These are phyloP conservation scores for Australoheros scitulus DNA, from an alignment of 2,113 vertebrate genomes.

Conservation along the genomic window DNA sequence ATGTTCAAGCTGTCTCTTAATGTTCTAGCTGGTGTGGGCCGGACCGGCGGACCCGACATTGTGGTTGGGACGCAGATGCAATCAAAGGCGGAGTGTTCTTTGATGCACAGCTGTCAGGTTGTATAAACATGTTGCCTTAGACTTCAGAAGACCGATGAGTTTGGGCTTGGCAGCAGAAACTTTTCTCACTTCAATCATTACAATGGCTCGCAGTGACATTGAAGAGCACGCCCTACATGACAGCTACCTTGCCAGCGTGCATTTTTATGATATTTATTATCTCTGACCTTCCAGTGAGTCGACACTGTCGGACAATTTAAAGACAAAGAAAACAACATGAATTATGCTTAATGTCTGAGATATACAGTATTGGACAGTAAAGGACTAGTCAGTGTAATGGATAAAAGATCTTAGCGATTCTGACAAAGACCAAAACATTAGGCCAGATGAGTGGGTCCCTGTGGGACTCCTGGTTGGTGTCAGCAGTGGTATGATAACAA, in stretches of 20 bases:
- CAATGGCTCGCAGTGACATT: conserved; percentile 15
- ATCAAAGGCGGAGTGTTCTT: conserved; percentile 31
- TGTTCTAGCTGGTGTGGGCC: background rate
- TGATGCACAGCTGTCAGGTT: conserved; percentile 43
- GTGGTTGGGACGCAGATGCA: conserved; percentile 15
- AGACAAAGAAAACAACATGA: background rate
- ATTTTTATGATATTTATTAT: background rate
- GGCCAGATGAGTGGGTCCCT: background rate
- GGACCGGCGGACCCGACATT: conserved; percentile 17
- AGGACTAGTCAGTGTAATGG: no score
- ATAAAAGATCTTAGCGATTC: background rate
- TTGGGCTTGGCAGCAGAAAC: conserved; percentile 24
- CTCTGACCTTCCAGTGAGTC: background rate
- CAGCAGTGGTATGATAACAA: background rate
- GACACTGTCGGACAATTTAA: background rate
- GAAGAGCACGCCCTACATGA: background rate
- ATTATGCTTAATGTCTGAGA: background rate
- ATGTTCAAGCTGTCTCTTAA: conserved; percentile 6
- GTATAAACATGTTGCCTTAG: conserved; percentile 24
- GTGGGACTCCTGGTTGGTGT: background rate
- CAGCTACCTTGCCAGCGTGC: background rate
- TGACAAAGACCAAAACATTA: background rate
- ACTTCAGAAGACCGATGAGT: conserved; percentile 9
- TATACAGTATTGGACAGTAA: background rate
- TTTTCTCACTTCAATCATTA: conserved; percentile 37